phyloP scores from a whole-genome alignment of 1,140 invertebrate genomes.

The Cephus cinctus region DNA sequence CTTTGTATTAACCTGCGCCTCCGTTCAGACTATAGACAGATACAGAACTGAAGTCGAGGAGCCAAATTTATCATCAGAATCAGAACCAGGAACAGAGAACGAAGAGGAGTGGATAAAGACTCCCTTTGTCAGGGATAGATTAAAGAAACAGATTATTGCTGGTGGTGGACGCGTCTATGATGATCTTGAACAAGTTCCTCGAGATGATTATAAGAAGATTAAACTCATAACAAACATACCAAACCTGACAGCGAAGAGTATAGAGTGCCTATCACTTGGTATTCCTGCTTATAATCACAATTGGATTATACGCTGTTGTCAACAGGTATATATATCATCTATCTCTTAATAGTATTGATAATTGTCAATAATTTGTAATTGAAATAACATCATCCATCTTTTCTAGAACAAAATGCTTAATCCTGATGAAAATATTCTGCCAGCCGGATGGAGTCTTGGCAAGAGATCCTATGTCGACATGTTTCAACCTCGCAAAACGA shows the following conservation, averaged over 20 bases:
- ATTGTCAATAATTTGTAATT: neutral
- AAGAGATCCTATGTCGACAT: conserved; percentile 53
- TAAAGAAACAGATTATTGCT: conserved; percentile 56
- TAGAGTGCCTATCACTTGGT: conserved; percentile 59
- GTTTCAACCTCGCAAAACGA: conserved; percentile 48
- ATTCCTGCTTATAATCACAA: conserved; percentile 55
- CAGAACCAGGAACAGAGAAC: conserved; percentile 42
- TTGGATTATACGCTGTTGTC: conserved; percentile 61
- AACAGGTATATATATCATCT: conserved; percentile 28
- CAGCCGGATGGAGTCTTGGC: conserved; percentile 58
- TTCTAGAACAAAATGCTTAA: conserved; percentile 41
- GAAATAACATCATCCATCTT: neutral
- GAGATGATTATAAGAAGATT: conserved; percentile 55
- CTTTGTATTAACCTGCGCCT: conserved; percentile 59
- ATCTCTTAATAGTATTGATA: conserved; percentile 12
- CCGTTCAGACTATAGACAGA: conserved; percentile 34
- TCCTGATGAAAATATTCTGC: conserved; percentile 50
- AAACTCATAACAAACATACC: conserved; percentile 61
- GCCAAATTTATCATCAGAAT: conserved; percentile 27
- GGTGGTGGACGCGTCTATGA: conserved; percentile 60
- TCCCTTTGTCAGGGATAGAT: conserved; percentile 60
- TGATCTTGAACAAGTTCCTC: conserved; percentile 59
- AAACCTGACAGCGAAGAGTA: conserved; percentile 61
- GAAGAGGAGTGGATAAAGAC: conserved; percentile 55
- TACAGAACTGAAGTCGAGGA: too few relatives aligned